These are phyloP conservation scores for Pomacea maculata DNA, from an alignment of 1,140 invertebrate genomes.

Conservation along the genomic window DNA sequence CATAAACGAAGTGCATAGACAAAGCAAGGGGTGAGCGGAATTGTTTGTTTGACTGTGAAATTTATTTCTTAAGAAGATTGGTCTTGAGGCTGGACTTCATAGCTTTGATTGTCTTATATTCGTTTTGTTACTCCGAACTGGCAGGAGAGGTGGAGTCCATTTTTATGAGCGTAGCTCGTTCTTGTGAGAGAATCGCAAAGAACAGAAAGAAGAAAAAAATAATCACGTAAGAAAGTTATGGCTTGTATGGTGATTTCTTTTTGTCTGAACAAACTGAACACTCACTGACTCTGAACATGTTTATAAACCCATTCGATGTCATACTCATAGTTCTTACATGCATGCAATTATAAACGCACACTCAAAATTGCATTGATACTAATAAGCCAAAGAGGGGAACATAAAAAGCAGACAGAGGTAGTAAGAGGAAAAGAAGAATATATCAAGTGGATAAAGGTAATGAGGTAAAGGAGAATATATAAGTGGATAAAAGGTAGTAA, in stretches of 20 bases:
- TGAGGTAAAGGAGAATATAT: not conserved
- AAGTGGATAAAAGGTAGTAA: constrained; percentile 2
- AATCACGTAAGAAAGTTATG: too few species aligned
- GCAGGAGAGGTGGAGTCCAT: not conserved
- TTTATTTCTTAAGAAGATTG: too few species aligned
- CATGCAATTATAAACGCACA: not conserved
- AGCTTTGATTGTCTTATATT: too few species aligned
- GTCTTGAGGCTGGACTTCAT: too few species aligned
- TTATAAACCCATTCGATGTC: not conserved
- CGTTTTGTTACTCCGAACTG: not conserved
- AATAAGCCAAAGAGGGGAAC: not conserved
- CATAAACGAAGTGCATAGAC: too few species aligned
- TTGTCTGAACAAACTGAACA: not conserved
- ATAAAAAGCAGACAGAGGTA: not conserved
- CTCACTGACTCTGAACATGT: not conserved
- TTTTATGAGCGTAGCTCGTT: not conserved
- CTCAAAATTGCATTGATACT: not conserved
- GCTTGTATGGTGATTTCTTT: not conserved
- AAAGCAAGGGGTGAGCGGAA: too few species aligned
- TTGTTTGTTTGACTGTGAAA: too few species aligned
- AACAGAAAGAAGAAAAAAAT: too few species aligned
- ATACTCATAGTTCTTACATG: not conserved
- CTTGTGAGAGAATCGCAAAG: not conserved
- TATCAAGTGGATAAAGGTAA: not conserved
- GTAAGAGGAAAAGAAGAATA: not conserved